Evolutionary conservation across 2,888 invertebrate genomes (phyloP).

Genomic region (Pharmacophagus antenor): DNA sequence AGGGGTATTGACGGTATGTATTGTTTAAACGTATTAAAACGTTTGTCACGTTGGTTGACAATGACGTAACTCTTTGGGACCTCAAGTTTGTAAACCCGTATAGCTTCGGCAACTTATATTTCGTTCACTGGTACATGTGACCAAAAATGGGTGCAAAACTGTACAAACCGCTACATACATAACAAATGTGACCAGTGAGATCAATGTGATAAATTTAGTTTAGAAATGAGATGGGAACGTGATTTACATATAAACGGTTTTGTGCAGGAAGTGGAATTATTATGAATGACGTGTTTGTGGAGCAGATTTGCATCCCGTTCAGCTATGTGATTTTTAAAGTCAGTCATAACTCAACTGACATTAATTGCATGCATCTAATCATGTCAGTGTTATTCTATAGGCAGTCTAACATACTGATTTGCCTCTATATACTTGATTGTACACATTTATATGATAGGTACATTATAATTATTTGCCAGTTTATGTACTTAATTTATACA

Average conservation of each 20-base stretch:
- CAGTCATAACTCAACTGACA: slow-evolving; percentile 5
- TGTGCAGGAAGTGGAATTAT: slow-evolving; percentile 54
- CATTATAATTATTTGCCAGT: too few species aligned
- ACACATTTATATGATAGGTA: too few species aligned
- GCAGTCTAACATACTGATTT: too few species aligned
- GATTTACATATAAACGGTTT: slow-evolving; percentile 47
- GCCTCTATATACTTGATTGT: too few species aligned
- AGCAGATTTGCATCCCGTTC: slow-evolving; percentile 37
- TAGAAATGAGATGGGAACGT: not conserved
- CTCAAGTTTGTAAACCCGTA: slow-evolving; percentile 50
- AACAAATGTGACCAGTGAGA: not conserved
- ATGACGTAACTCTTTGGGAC: slow-evolving; percentile 34
- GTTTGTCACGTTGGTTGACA: slow-evolving; percentile 40
- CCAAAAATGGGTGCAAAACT: slow-evolving; percentile 46
- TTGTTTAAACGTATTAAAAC: slow-evolving; percentile 37
- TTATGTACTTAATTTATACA: too few species aligned
- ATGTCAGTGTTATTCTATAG: not conserved
- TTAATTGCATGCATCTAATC: not conserved
- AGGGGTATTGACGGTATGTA: slow-evolving; percentile 42
- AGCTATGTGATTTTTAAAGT: not conserved
- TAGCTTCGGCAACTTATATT: slow-evolving; percentile 67
- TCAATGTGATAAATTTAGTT: not conserved
- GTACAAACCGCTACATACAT: slow-evolving; percentile 49
- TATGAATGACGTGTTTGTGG: slow-evolving; percentile 52
- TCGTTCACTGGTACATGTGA: slow-evolving; percentile 56